A percentile compares a stretch with the other conserved stretches of the same genome.
Conservation (phyloP, 2,888 invertebrate species). For the Zygaena filipendulae region DNA sequence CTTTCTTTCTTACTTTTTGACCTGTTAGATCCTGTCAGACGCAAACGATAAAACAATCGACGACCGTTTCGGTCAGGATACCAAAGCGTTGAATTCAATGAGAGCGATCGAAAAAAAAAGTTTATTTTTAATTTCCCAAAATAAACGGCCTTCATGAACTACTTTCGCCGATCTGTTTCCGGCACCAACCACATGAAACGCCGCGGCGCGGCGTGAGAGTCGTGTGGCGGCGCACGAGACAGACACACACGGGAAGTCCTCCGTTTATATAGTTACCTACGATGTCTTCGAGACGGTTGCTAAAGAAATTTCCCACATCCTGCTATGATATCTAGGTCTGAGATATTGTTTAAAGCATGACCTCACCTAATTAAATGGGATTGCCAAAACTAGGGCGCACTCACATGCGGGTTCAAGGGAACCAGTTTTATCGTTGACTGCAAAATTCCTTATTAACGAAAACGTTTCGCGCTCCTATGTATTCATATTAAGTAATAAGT, state of each 20-base stretch:
- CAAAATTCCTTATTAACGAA: no score
- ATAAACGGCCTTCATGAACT: slow-evolving; percentile 24
- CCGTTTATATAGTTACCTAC: slow-evolving; percentile 17
- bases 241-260: slow-evolving; percentile 13
- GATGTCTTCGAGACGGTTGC: slow-evolving; percentile 22
- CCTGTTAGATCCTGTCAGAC: no score
- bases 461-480: no score
- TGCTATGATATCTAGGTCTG: slow-evolving; percentile 33
- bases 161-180: slow-evolving; percentile 30
- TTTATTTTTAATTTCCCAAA: slow-evolving; percentile 19
- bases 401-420: no score
- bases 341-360: slow-evolving; percentile 32
- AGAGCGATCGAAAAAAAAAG: no score
- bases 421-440: no score
- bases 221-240: not conserved
- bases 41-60: no score
- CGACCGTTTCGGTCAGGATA: no score
- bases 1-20: no score
- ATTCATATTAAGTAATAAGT: no score
- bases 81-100: no score
- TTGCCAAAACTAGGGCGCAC: slow-evolving; percentile 28
- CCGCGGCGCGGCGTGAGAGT: slow-evolving; percentile 27
- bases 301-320: slow-evolving; percentile 41
- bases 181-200: no score
- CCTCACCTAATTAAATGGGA: slow-evolving; percentile 37